Evolutionary conservation across 2,888 invertebrate species (phyloP).

Genomic region (Hesperia comma): DNA sequence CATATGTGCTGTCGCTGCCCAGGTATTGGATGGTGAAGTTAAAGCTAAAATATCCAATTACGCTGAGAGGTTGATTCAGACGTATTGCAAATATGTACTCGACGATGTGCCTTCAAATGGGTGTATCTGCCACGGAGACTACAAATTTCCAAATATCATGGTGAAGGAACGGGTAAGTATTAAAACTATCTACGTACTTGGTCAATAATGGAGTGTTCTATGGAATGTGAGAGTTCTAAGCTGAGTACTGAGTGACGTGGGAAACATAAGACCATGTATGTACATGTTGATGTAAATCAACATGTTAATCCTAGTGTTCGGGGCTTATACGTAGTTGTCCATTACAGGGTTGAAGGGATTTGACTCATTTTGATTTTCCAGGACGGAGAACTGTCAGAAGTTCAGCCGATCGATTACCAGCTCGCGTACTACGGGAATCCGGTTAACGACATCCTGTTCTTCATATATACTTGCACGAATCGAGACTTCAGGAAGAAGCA

Average conservation of each 20-base stretch:
- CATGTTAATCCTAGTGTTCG: no score
- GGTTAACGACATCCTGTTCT: conserved; percentile 55
- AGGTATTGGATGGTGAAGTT: conserved; percentile 47
- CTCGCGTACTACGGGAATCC: conserved; percentile 54
- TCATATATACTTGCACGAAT: conserved; percentile 55
- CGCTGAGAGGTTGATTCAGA: conserved; percentile 37
- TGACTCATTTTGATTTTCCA: conserved; percentile 39
- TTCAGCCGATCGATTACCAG: conserved; percentile 58
- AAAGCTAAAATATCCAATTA: conserved; percentile 45
- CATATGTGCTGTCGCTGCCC: conserved; percentile 41
- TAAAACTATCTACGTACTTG: no score
- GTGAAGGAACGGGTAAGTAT: conserved; percentile 40
- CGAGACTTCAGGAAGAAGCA: conserved; percentile 54
- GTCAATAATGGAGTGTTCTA: no score
- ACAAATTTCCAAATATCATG: conserved; percentile 41
- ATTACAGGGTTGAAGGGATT: no score
- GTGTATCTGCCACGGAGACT: conserved; percentile 43
- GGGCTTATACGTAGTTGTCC: no score
- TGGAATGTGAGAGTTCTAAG: no score
- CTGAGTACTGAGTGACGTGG: no score
- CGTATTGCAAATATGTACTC: conserved; percentile 44
- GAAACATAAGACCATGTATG: no score
- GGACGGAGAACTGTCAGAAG: conserved; percentile 47
- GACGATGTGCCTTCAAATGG: conserved; percentile 40
- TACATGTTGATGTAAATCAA: no score